A percentile compares a stretch with the other conserved stretches of the same genome.
Evolutionary conservation across 2,888 invertebrate genomes (phyloP).

Genomic region (Dicranocentrus wangi): DNA sequence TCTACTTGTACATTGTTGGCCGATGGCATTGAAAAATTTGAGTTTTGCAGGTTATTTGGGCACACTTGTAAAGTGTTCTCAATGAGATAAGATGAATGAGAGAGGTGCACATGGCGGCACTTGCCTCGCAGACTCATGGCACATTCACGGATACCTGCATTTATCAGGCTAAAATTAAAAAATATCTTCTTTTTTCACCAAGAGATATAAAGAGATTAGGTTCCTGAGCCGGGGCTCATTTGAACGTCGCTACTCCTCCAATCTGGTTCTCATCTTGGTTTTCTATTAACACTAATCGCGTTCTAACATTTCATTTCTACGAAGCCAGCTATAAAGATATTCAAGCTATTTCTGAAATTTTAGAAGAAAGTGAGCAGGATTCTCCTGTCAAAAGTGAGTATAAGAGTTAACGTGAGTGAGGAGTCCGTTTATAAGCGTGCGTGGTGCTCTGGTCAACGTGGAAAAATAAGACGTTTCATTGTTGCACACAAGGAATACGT

Average conservation of each 20-base stretch:
- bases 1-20: neutral
- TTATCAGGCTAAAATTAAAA: neutral
- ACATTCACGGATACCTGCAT: neutral
- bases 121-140: too few species aligned
- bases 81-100: neutral
- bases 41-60: neutral
- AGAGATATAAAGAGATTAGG: neutral
- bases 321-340: neutral
- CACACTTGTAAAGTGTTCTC: neutral
- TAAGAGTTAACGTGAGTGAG: too few species aligned
- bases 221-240: neutral
- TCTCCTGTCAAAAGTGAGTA: neutral
- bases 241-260: neutral
- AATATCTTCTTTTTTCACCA: neutral
- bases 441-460: too few species aligned
- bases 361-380: neutral
- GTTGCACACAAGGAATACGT: too few species aligned
- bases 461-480: too few species aligned
- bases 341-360: neutral
- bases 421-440: too few species aligned
- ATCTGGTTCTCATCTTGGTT: too few species aligned
- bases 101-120: too few species aligned
- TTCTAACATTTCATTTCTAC: neutral
- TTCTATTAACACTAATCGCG: too few species aligned
- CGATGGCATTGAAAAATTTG: neutral